phyloP scores from a whole-genome alignment of 2,113 vertebrate species.

The Heptranchias perlo region DNA sequence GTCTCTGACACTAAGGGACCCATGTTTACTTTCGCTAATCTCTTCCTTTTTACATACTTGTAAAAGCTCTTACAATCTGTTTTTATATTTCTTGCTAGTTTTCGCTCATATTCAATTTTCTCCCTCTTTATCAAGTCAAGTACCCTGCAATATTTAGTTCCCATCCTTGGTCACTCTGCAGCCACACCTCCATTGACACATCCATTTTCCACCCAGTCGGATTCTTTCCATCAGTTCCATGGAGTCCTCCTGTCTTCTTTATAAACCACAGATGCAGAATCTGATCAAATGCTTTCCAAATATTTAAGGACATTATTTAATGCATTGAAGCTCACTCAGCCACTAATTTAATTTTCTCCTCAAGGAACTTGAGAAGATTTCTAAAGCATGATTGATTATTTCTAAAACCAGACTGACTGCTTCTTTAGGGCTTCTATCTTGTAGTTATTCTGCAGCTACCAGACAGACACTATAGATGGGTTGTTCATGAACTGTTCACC shows the following conservation, averaged over 20 bases:
- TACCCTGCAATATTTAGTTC: no score
- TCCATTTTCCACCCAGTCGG: neutral
- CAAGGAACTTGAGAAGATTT: neutral
- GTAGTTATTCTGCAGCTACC: neutral
- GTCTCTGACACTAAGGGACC: no score
- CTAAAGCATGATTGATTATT: neutral
- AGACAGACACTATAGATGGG: neutral
- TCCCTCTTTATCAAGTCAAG: no score
- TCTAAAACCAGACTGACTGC: neutral
- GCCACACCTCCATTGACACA: no score
- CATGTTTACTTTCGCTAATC: no score
- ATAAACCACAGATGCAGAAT: no score
- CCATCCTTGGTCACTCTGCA: no score
- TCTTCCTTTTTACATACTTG: no score
- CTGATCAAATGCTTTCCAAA: neutral
- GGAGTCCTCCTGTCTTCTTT: neutral
- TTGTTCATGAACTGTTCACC: neutral
- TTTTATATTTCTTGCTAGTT: no score
- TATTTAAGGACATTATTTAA: neutral
- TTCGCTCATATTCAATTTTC: no score
- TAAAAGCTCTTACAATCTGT: no score
- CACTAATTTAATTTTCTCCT: neutral
- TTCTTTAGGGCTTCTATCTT: neutral
- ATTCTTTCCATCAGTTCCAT: neutral
- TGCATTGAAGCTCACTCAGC: neutral